Evolutionary conservation across 2,797 vertebrate genomes (phyloP).

Genomic region (Carapus acus): DNA sequence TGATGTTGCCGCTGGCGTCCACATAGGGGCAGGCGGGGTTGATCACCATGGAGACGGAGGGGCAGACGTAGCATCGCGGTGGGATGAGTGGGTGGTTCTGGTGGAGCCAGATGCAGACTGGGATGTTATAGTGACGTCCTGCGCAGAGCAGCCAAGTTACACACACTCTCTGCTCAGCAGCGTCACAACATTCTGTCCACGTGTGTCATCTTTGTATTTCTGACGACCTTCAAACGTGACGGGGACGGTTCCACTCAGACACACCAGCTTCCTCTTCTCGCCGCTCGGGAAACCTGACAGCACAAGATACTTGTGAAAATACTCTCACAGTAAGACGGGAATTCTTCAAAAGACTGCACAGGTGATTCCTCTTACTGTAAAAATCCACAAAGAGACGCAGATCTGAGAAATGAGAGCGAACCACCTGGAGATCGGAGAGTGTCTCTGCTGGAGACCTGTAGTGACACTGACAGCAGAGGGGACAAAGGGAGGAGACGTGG

Average conservation of each 20-base stretch:
- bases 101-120: conserved; percentile 74
- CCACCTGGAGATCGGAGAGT: conserved; percentile 51
- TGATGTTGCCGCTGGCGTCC: conserved; percentile 56
- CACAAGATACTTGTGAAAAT: too few species aligned
- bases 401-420: conserved; percentile 52
- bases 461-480: conserved; percentile 53
- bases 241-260: conserved; percentile 67
- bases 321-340: too few species aligned
- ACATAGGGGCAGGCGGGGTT: conserved; percentile 65
- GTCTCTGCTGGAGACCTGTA: conserved; percentile 61
- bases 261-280: conserved; percentile 63
- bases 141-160: not conserved
- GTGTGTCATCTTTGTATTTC: too few species aligned
- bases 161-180: too few species aligned
- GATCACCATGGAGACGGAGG: conserved; percentile 64
- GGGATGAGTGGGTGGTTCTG: conserved; percentile 65
- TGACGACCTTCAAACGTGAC: conserved; percentile 61
- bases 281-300: conserved; percentile 63
- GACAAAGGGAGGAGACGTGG: not conserved
- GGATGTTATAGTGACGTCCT: conserved; percentile 70
- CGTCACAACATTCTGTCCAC: too few species aligned
- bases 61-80: conserved; percentile 68
- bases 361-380: conserved; percentile 58
- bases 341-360: not conserved
- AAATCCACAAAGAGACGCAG: conserved; percentile 64